These are phyloP conservation scores for Acrossocheilus wenchowensis DNA, from an alignment of 2,797 vertebrate species.

Conservation along the genomic window DNA sequence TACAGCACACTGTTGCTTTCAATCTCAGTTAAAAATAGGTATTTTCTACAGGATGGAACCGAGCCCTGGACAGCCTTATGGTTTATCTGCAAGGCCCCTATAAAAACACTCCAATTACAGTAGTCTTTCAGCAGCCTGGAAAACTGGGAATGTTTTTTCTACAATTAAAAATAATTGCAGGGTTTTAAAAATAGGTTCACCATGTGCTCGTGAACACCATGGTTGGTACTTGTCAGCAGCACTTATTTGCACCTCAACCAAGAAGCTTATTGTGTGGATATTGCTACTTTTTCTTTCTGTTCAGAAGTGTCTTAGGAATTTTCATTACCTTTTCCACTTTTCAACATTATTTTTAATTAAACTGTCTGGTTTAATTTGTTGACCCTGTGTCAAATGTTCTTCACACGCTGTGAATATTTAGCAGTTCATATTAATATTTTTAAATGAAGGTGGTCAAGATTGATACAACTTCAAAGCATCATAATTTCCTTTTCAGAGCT, in stretches of 20 bases:
- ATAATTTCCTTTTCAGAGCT: slow-evolving; percentile 1
- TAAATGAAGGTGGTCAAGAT: slow-evolving; percentile 10
- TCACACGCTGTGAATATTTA: slow-evolving; percentile 17
- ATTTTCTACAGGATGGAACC: slow-evolving; percentile 66
- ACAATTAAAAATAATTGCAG: slow-evolving; percentile 79
- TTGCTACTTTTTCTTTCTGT: background rate
- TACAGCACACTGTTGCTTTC: slow-evolving; percentile 73
- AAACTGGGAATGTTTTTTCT: slow-evolving; percentile 67
- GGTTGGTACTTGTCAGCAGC: background rate
- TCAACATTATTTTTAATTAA: slow-evolving; percentile 34
- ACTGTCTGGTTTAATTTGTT: slow-evolving; percentile 9
- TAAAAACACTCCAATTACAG: slow-evolving; percentile 67
- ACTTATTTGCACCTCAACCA: background rate
- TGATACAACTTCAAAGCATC: slow-evolving; percentile 27
- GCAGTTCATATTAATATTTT: slow-evolving; percentile 9
- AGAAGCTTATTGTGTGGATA: slow-evolving; percentile 1
- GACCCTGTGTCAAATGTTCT: slow-evolving; percentile 22
- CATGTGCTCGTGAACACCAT: slow-evolving; percentile 58
- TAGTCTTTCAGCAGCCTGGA: slow-evolving; percentile 59
- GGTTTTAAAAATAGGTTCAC: slow-evolving; percentile 73
- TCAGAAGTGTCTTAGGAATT: background rate
- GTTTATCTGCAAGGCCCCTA: slow-evolving; percentile 62
- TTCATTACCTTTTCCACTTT: slow-evolving; percentile 18
- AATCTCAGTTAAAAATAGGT: slow-evolving; percentile 78
- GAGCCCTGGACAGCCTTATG: slow-evolving; percentile 57